Evolutionary conservation across 2,888 invertebrate species (phyloP).

Genomic region (Lagria hirta): DNA sequence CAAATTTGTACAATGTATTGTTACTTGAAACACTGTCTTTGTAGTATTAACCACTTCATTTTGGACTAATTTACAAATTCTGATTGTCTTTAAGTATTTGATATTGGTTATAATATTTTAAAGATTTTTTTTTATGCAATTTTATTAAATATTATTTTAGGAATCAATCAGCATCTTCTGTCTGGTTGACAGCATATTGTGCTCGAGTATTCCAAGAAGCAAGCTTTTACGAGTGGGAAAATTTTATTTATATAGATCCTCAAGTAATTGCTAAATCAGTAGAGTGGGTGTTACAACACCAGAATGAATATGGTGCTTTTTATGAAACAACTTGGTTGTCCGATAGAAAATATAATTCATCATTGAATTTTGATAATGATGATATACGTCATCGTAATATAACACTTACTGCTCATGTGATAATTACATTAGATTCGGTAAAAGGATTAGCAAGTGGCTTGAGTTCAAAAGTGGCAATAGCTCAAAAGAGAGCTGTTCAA

Average conservation of each 20-base stretch:
- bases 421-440: conserved; percentile 82
- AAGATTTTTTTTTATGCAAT: conserved; percentile 1
- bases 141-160: conserved; percentile 51
- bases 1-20: conserved; percentile 6
- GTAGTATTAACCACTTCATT: background rate
- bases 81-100: background rate
- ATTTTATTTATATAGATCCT: conserved; percentile 91
- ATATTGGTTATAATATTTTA: background rate
- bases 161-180: conserved; percentile 84
- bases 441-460: conserved; percentile 75
- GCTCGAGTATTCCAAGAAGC: conserved; percentile 88
- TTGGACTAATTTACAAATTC: background rate
- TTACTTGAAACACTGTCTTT: background rate
- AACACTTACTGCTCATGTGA: conserved; percentile 89
- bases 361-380: conserved; percentile 59
- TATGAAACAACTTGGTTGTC: conserved; percentile 85
- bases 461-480: conserved; percentile 73
- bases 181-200: conserved; percentile 92
- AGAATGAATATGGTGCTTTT: conserved; percentile 83
- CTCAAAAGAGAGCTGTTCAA: conserved; percentile 71
- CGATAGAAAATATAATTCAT: conserved; percentile 84
- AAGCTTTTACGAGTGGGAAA: conserved; percentile 96
- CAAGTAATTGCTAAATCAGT: conserved; percentile 82
- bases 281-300: conserved; percentile 83
- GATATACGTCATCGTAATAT: conserved; percentile 73